These are phyloP conservation scores for Hiodon alosoides DNA, from an alignment of 2,113 vertebrate species.

Conservation along the genomic window DNA sequence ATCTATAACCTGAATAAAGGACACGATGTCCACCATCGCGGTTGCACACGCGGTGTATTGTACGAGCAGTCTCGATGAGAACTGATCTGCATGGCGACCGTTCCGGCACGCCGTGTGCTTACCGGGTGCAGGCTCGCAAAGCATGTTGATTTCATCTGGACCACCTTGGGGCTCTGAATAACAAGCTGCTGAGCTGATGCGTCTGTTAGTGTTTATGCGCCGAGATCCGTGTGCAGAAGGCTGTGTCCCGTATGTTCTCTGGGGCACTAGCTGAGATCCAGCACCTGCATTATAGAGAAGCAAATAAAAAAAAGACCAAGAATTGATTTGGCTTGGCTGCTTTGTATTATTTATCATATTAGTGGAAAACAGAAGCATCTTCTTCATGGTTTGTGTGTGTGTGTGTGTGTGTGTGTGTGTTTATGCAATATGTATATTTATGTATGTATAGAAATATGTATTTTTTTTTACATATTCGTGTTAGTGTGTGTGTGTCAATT, in stretches of 20 bases:
- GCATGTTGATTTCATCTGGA: constrained; percentile 45
- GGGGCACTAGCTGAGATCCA: constrained; percentile 33
- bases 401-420: not conserved
- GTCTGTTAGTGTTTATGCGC: constrained; percentile 24
- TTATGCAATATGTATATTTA: not conserved
- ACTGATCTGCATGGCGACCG: not conserved
- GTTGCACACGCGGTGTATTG: too few relatives aligned
- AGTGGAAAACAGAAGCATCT: too few relatives aligned
- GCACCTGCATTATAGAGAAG: constrained; percentile 36
- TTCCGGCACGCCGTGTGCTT: not conserved
- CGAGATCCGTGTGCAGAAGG: not conserved
- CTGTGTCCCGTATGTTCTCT: constrained; percentile 41
- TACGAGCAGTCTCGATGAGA: too few relatives aligned
- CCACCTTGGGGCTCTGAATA: constrained; percentile 33
- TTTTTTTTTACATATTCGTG: not conserved
- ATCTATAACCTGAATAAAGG: too few relatives aligned
- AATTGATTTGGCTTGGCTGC: not conserved
- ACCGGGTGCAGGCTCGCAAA: not conserved
- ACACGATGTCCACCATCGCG: too few relatives aligned
- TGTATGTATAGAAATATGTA: too few relatives aligned
- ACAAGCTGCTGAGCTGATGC: constrained; percentile 38
- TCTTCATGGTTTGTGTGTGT: not conserved
- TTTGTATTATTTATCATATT: not conserved
- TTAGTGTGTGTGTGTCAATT: not conserved
- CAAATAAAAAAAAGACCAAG: not conserved